Evolutionary conservation across 2,797 vertebrate genomes (phyloP).

Genomic region (Cyprinella venusta): DNA sequence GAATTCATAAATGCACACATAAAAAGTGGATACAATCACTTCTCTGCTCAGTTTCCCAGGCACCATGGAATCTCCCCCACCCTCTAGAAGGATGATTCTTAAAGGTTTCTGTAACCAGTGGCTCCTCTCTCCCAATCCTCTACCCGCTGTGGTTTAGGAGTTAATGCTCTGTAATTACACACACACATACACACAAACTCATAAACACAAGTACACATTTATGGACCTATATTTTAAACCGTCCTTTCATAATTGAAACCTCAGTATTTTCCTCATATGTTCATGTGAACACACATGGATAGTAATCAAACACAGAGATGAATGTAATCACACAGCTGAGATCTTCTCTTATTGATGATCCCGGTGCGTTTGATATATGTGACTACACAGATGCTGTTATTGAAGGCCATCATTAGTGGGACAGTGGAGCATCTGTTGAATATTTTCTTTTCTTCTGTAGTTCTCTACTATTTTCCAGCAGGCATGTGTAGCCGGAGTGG

Average conservation of each 20-base stretch:
- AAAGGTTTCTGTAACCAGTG: constrained; percentile 41
- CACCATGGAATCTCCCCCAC: constrained; percentile 49
- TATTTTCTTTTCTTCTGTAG: constrained; percentile 50
- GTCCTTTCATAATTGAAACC: constrained; percentile 23
- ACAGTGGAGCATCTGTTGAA: constrained; percentile 53
- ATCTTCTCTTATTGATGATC: constrained; percentile 47
- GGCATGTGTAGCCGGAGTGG: constrained; percentile 44
- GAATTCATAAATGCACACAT: background rate
- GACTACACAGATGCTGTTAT: constrained; percentile 48
- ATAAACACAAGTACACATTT: constrained; percentile 17
- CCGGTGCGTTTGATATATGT: constrained; percentile 45
- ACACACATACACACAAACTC: constrained; percentile 28
- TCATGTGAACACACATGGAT: constrained; percentile 3
- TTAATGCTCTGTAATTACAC: constrained; percentile 53
- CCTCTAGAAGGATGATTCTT: constrained; percentile 36
- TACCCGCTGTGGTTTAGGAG: constrained; percentile 41
- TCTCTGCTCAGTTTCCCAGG: constrained; percentile 29
- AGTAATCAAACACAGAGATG: constrained; percentile 36
- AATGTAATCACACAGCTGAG: constrained; percentile 13
- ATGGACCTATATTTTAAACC: constrained; percentile 6
- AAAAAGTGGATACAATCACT: constrained; percentile 14
- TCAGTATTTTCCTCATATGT: constrained; percentile 21
- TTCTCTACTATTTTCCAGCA: constrained; percentile 41
- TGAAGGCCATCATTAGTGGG: constrained; percentile 55
- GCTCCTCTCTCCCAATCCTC: constrained; percentile 37